Evolutionary conservation across 2,113 vertebrate species (phyloP), one percentile per base, ranked within the genome.

Genomic region (Todiramphus saurophagus): DNA sequence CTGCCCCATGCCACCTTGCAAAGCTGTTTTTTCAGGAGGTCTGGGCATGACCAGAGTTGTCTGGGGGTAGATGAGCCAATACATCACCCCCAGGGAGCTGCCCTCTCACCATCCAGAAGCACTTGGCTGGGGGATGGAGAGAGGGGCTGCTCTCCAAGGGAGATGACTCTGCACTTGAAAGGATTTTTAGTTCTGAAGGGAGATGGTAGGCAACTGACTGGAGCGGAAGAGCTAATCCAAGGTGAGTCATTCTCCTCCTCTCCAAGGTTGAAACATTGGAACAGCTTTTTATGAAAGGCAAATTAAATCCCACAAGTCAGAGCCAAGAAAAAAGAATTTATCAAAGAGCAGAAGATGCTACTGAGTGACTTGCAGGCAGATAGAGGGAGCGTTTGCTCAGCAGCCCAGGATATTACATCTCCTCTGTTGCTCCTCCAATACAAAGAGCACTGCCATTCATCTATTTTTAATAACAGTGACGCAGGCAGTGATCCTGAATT

Each of bases 401-500:
- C 80, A 94, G 81, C 67, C 50, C 0, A 0, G 66, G 70, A 41
- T 87, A 69, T 96, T 92, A 17, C 87, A 89, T 87, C 92, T 94
- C 91, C 63, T 51, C 74, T 67, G 25, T 80, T 3, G 25, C 83
- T 94, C 70, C 81, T 83, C 69, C 75, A 43, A n/a, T 69, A 83
- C 1, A 30, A 78, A 84, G 41, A 96, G 33, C 23, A 31, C 59
- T 91, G 89, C 89, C 79, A 85, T 92, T 92, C 91, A 93, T 94
- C 96, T 97, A 96, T 97, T 95, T 96, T 96, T 97, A 95, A 96
- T 96, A 89, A 81, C 77, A 69, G 58, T 95, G 96, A 96, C 59
- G 81, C 95, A 96, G 89, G 62, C 92, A 89, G 50, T 75, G 69
- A 96, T 93, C 89, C 83, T 94, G 86, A 75, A 78, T 92, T 95